phyloP scores from a whole-genome alignment of 1,140 invertebrate genomes.

The Tribolium castaneum region DNA sequence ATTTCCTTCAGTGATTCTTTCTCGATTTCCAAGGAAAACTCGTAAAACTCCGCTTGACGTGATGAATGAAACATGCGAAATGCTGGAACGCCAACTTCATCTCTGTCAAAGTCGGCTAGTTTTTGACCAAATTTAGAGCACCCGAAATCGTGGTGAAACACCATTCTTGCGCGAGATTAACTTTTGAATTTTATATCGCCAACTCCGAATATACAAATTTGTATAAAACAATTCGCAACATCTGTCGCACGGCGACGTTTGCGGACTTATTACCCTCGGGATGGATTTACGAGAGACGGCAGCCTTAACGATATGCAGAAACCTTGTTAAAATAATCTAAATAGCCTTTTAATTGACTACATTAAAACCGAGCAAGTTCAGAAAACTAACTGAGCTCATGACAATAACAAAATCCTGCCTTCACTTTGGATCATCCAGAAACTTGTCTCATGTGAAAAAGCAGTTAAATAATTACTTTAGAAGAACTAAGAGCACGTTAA shows the following conservation, averaged over 20 bases:
- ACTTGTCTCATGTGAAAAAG: slow-evolving; percentile 3
- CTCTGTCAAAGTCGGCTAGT: background rate
- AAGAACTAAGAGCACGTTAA: background rate
- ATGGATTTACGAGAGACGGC: slow-evolving; percentile 33
- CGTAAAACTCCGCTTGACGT: slow-evolving; percentile 39
- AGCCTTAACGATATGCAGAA: slow-evolving; percentile 26
- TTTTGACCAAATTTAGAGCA: slow-evolving; percentile 11
- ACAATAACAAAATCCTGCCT: slow-evolving; percentile 13
- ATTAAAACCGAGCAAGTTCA: slow-evolving; percentile 34
- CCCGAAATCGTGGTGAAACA: background rate
- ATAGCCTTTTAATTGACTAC: slow-evolving; percentile 50
- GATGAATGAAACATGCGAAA: slow-evolving; percentile 37
- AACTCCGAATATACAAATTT: slow-evolving; percentile 46
- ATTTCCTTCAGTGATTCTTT: slow-evolving; percentile 39
- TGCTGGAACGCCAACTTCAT: background rate
- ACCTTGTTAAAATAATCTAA: slow-evolving; percentile 46
- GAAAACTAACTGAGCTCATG: background rate
- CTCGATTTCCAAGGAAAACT: slow-evolving; percentile 32
- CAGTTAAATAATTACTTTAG: background rate
- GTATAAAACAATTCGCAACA: slow-evolving; percentile 48
- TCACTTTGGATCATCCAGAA: background rate
- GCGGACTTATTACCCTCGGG: slow-evolving; percentile 18
- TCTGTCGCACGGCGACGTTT: slow-evolving; percentile 37
- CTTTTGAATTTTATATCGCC: slow-evolving; percentile 48
- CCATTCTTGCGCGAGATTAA: slow-evolving; percentile 45